Base-by-base conservation (phyloP, 2,888 invertebrate genomes). In the Lasius fuliginosus region DNA sequence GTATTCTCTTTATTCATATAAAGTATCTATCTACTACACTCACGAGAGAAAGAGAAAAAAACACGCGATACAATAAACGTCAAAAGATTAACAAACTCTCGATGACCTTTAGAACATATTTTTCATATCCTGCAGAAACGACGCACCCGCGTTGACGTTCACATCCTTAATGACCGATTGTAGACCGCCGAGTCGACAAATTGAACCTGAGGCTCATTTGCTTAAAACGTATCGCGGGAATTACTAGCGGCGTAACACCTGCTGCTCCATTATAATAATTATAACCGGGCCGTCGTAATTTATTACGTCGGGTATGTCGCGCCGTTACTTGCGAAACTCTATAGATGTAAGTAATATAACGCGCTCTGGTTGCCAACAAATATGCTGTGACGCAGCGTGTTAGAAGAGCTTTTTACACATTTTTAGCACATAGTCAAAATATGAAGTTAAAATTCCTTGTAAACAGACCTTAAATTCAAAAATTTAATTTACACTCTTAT, bases 211-310 rank as follows among this genome's bases (percentile, higher is more conserved):
- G 91, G 90, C 91, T 92, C 93, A 92, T 93, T 94, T 93, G 92
- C 93, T 90, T 92, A 92, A 93, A 93, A 92, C 91, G 89, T 90
- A 91, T 92, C 90, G 87, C 88, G 71, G 82, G 88, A 89, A 90
- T 91, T 89, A 88, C 83, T 88, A 77, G 87, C 87, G 85, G 86
- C 87, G 86, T 88, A 84, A 91, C 93, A 94, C 93, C 93, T 93
- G 94, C 93, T 93, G 89, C 93, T 91, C 93, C 92, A 94, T 94
- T 94, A 94, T 93, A 93, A 93, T 94, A 93, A 94, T 94, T 93
- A 93, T 94, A 91, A 92, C 90, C 87, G 49, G 86, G 85, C 88
- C 87, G 88, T 85, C 87, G 90, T 92, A 89, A 93, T 93, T 92
- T 92, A 92, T 87, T 84, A 77, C 86, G 81, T 77, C 83, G 81